phyloP scores from a whole-genome alignment of 53 echinoderm and acorn worm genomes.

The Antedon mediterranea region DNA sequence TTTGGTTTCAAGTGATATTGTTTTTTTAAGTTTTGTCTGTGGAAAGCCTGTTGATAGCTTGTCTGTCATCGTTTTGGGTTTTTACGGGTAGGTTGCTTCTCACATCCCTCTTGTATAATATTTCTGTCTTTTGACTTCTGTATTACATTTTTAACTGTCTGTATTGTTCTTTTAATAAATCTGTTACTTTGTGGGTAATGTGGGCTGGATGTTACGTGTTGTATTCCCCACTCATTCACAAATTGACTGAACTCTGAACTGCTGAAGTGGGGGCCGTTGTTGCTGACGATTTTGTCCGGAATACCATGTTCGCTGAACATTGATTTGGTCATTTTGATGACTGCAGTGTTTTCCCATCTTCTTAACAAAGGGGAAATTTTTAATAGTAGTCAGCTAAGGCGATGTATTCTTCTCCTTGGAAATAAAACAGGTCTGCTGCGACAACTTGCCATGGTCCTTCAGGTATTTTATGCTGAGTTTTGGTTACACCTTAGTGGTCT shows the following conservation, averaged over 20 bases:
- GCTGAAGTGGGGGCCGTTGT: slow-evolving; percentile 46
- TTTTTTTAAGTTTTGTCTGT: slow-evolving; percentile 12
- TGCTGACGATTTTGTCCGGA: slow-evolving; percentile 30
- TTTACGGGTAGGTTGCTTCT: slow-evolving; percentile 22
- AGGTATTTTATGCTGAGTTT: slow-evolving; percentile 22
- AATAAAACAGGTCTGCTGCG: slow-evolving; percentile 31
- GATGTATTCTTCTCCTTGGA: slow-evolving; percentile 29
- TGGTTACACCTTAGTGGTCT: slow-evolving; percentile 23
- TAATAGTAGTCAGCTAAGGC: slow-evolving; percentile 48
- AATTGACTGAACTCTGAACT: slow-evolving; percentile 31
- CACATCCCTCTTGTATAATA: slow-evolving; percentile 28
- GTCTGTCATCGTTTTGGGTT: slow-evolving; percentile 15
- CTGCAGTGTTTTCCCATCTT: slow-evolving; percentile 11
- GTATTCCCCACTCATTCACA: slow-evolving; percentile 37
- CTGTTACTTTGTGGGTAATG: slow-evolving; percentile 49
- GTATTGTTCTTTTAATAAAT: slow-evolving; percentile 37
- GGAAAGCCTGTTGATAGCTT: slow-evolving; percentile 9
- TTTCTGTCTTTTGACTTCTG: slow-evolving; percentile 31
- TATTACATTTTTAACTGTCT: slow-evolving; percentile 37
- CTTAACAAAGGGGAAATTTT: slow-evolving; percentile 27
- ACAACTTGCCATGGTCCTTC: slow-evolving; percentile 42
- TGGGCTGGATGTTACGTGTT: slow-evolving; percentile 46
- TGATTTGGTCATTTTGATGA: slow-evolving; percentile 18
- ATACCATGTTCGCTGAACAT: slow-evolving; percentile 45
- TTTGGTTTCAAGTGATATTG: too few species aligned